These are phyloP conservation scores for Megalops atlanticus DNA, from an alignment of 2,113 vertebrate genomes.

Conservation along the genomic window DNA sequence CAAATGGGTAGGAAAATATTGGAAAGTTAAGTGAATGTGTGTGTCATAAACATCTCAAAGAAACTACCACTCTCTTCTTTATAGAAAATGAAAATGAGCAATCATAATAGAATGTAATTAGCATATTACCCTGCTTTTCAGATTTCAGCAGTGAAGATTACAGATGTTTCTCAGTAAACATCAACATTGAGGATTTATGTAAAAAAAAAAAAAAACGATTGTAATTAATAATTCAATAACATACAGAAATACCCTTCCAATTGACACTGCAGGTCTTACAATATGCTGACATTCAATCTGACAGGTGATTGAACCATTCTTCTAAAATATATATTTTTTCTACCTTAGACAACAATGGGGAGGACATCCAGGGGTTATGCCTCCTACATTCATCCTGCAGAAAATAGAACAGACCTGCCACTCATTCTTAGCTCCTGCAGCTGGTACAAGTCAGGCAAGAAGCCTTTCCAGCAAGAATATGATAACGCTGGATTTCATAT, in stretches of 20 bases:
- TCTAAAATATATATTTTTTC: background rate
- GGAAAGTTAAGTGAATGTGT: too few species aligned
- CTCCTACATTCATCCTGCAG: slow-evolving; percentile 36
- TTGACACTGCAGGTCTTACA: background rate
- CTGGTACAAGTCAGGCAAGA: slow-evolving; percentile 16
- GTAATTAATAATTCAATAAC: background rate
- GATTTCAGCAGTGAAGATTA: background rate
- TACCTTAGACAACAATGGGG: slow-evolving; percentile 5
- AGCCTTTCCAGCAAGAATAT: slow-evolving; percentile 27
- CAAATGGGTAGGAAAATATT: too few species aligned
- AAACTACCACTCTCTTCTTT: too few species aligned
- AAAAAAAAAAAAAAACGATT: background rate
- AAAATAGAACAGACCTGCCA: slow-evolving; percentile 40
- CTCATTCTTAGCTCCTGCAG: slow-evolving; percentile 27
- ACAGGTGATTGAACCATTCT: slow-evolving; percentile 7
- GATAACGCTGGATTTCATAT: slow-evolving; percentile 33
- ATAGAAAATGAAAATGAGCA: too few species aligned
- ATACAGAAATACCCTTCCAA: background rate
- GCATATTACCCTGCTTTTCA: background rate
- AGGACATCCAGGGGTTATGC: slow-evolving; percentile 29
- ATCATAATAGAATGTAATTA: background rate
- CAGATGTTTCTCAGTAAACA: background rate
- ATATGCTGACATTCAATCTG: slow-evolving; percentile 1
- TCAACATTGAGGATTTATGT: background rate
- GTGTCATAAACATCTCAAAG: too few species aligned